Percentiles rank a stretch among this genome's conserved stretches.
Evolutionary conservation across 1,140 invertebrate species (phyloP).

Genomic region (Limonius californicus): DNA sequence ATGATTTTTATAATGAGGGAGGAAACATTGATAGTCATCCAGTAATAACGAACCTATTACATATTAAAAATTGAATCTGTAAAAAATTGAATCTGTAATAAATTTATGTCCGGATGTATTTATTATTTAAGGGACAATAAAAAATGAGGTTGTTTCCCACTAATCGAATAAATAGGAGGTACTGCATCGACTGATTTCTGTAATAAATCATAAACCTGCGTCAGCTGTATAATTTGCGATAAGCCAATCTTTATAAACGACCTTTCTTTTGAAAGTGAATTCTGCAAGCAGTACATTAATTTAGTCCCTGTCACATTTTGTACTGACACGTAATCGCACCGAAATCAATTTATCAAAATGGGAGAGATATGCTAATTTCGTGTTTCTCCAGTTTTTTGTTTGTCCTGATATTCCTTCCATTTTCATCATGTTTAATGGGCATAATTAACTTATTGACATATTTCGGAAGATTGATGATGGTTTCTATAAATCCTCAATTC

Average conservation of each 20-base stretch:
- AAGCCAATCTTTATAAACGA: conserved; percentile 1
- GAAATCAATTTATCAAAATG: background rate
- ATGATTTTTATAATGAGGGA: no score
- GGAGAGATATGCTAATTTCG: background rate
- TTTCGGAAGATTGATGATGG: background rate
- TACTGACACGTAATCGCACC: background rate
- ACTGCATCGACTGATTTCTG: background rate
- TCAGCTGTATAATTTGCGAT: conserved; percentile 1
- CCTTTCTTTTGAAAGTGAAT: background rate
- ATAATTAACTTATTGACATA: background rate
- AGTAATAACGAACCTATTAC: background rate
- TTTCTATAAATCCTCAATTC: no score
- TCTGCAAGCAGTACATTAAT: conserved; percentile 1
- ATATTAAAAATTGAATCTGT: background rate
- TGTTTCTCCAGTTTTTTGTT: background rate
- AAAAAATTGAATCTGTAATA: background rate
- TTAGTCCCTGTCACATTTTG: background rate
- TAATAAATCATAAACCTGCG: background rate
- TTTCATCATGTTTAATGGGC: background rate
- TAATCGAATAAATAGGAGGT: no score
- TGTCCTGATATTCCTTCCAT: background rate
- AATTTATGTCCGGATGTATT: no score
- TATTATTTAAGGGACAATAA: background rate
- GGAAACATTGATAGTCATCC: no score
- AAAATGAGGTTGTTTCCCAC: no score